A percentile compares a stretch with the other conserved stretches of the same genome.
These are phyloP conservation scores for Abrostola tripartita DNA, from an alignment of 2,888 invertebrate genomes.

Conservation along the genomic window DNA sequence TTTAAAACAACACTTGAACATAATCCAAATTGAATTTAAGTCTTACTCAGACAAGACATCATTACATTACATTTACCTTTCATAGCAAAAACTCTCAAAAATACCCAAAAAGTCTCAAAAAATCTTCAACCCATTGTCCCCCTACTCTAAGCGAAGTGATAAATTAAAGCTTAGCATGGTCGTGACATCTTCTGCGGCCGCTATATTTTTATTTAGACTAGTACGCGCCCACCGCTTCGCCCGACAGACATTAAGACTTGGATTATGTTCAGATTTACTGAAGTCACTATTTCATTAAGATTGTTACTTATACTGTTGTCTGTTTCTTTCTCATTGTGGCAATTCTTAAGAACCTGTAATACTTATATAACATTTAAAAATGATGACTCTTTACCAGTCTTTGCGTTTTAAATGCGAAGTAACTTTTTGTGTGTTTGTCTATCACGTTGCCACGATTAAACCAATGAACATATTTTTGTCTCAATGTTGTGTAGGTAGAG, in stretches of 20 bases:
- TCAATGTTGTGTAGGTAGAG: too few relatives aligned
- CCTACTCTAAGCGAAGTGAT: conserved; percentile 53
- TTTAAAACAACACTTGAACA: too few relatives aligned
- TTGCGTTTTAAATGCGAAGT: too few relatives aligned
- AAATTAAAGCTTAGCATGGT: conserved; percentile 64
- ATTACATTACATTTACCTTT: background rate
- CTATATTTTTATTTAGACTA: conserved; percentile 58
- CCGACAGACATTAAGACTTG: conserved; percentile 45
- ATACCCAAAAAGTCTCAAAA: background rate
- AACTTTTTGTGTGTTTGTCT: too few relatives aligned
- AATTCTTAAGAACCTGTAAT: conserved; percentile 12
- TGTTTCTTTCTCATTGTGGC: conserved; percentile 3
- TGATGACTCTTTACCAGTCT: too few relatives aligned
- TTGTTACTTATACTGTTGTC: conserved; percentile 35
- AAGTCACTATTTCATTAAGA: conserved; percentile 41
- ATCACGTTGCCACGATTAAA: too few relatives aligned
- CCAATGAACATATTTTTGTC: too few relatives aligned
- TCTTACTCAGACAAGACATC: too few relatives aligned
- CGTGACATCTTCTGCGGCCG: conserved; percentile 56
- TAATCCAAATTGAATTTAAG: too few relatives aligned
- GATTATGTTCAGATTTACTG: conserved; percentile 44
- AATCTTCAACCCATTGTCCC: conserved; percentile 20
- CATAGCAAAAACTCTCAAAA: background rate
- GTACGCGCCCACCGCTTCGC: conserved; percentile 28
- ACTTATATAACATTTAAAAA: too few relatives aligned